These are phyloP conservation scores for Aromia moschata DNA, from an alignment of 2,888 invertebrate species.

Conservation along the genomic window DNA sequence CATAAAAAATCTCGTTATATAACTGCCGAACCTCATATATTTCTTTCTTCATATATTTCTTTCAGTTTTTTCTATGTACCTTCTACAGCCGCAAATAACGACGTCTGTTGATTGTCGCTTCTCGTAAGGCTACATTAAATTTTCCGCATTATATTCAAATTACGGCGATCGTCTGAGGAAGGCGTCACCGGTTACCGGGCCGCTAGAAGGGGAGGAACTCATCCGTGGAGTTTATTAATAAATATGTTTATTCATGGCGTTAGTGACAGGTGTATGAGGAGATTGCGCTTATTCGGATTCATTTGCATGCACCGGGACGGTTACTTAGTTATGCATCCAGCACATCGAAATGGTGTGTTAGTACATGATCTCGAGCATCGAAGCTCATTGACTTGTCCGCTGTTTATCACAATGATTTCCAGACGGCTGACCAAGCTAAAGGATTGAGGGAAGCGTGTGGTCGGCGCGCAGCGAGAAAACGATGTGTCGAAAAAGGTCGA, in stretches of 20 bases:
- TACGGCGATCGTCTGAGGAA: conserved; percentile 7
- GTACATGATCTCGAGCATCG: conserved; percentile 6
- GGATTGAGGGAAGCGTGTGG: too few species aligned
- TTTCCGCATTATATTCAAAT: conserved; percentile 2
- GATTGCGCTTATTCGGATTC: conserved; percentile 19
- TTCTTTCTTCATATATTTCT: too few species aligned
- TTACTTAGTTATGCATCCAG: conserved; percentile 16
- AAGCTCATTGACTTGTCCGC: conserved; percentile 1
- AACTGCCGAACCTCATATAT: too few species aligned
- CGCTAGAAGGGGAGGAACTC: not conserved
- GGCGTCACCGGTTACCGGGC: conserved; percentile 3
- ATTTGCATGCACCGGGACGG: conserved; percentile 17
- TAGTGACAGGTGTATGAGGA: conserved; percentile 22
- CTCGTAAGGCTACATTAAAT: not conserved
- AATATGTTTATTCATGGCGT: conserved; percentile 23
- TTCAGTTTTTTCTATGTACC: too few species aligned
- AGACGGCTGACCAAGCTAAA: not conserved
- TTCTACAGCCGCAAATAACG: too few species aligned
- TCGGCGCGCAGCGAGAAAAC: too few species aligned
- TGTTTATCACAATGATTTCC: not conserved
- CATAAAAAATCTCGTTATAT: too few species aligned
- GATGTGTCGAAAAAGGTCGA: too few species aligned
- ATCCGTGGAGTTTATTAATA: conserved; percentile 12
- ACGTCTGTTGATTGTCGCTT: too few species aligned
- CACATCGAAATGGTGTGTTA: conserved; percentile 7